These are phyloP conservation scores for Epinephelus coioides DNA, from an alignment of 2,797 vertebrate species.

Conservation along the genomic window DNA sequence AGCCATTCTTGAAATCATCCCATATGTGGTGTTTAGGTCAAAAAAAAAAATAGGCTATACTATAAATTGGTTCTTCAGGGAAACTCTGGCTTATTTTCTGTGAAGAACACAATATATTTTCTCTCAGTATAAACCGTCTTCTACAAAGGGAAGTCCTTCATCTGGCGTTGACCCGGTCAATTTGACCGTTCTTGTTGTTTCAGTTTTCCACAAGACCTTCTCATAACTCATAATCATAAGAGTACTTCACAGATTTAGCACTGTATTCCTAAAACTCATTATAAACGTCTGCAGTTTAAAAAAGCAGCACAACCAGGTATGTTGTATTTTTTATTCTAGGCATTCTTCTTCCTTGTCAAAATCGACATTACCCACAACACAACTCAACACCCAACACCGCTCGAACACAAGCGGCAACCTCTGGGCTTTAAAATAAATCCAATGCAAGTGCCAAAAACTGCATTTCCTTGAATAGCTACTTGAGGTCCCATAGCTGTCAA, in stretches of 20 bases:
- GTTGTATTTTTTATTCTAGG: too few relatives aligned
- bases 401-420: too few relatives aligned
- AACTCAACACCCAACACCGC: too few relatives aligned
- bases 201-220: neutral
- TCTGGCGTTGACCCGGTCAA: conserved; percentile 4
- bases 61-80: neutral
- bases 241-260: conserved; percentile 3
- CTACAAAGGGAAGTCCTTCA: conserved; percentile 4
- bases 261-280: neutral
- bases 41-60: neutral
- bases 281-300: neutral
- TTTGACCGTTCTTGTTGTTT: neutral
- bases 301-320: too few relatives aligned
- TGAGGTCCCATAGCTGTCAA: too few relatives aligned
- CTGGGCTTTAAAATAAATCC: too few relatives aligned
- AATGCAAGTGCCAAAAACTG: too few relatives aligned
- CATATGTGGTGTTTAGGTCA: neutral
- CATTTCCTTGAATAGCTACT: too few relatives aligned
- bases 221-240: neutral
- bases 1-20: neutral
- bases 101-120: conserved; percentile 2
- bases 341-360: too few relatives aligned
- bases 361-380: too few relatives aligned
- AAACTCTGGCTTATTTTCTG: conserved; percentile 15
- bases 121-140: neutral